These are phyloP conservation scores for Melinaea menophilus DNA, from an alignment of 2,888 invertebrate species.

Conservation along the genomic window DNA sequence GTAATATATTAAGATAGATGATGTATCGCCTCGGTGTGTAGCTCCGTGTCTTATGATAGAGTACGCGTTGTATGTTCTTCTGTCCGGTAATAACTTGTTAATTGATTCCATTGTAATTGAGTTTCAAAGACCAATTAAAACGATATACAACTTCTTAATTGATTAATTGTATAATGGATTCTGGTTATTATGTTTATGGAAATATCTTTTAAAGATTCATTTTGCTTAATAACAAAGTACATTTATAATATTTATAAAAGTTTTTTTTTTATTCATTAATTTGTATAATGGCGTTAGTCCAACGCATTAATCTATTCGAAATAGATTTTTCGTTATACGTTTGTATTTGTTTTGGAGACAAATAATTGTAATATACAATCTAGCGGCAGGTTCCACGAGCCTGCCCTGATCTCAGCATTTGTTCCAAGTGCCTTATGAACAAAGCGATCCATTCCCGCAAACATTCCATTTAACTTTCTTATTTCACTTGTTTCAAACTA, in stretches of 20 bases:
- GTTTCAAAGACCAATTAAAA: no score
- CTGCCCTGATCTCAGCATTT: conserved; percentile 61
- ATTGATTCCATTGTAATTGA: no score
- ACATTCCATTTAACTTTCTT: conserved; percentile 47
- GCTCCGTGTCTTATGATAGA: conserved; percentile 34
- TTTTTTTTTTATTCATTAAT: not conserved
- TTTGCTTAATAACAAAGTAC: not conserved
- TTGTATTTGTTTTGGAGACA: conserved; percentile 11
- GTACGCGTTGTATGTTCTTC: conserved; percentile 10
- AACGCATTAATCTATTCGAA: conserved; percentile 34
- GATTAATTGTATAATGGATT: no score
- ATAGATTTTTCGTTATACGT: conserved; percentile 28
- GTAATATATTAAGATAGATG: conserved; percentile 37
- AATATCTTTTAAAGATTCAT: no score
- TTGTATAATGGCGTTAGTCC: conserved; percentile 54
- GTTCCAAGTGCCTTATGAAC: conserved; percentile 77
- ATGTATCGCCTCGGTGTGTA: conserved; percentile 30
- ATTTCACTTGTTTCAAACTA: conserved; percentile 7
- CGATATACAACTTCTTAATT: no score
- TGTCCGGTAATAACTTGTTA: not conserved
- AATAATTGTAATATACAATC: conserved; percentile 9
- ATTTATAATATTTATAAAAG: not conserved
- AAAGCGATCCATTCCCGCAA: conserved; percentile 68
- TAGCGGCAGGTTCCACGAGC: conserved; percentile 13
- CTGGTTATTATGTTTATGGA: no score